Evolutionary conservation across 1,140 invertebrate genomes (phyloP), one percentile per base, ranked within the genome.

Genomic region (Diuraphis noxia): DNA sequence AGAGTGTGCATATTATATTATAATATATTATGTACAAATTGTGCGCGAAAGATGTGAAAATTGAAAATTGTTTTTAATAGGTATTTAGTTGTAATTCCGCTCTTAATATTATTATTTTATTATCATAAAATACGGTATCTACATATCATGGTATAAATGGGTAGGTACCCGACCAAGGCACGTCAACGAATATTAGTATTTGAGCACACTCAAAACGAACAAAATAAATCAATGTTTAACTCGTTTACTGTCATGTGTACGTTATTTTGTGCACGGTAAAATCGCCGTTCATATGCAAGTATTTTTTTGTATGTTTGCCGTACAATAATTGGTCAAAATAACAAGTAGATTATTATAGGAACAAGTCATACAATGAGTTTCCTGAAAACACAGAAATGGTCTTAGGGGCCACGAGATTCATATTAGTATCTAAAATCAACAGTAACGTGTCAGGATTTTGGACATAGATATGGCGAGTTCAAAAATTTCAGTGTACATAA

Each of bases 201-300:
- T 72, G 56, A 72, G 56, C 56, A 72, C 56, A 72, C 56, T 13
- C 30, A 4, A 72, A 72, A 63, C 4, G 56, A 63, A 63, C 30
- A 63, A 63, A 63, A 72, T 6, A n/a, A 72, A 72, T 72, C 56
- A 19, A 72, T 72, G 13, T 72, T 72, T 10, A 72, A 72, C n/a
- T n/a, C 7, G 52, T 56, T 56, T 25, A 56, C 52, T 56, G 52
- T 25, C 52, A 52, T 52, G 49, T 52, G 49, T 52, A 52, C 49
- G 25, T 52, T 52, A 52, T 25, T 52, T 52, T 52, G 49, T 52
- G 25, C 49, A 52, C 49, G 52, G 52, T 23, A 56, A 56, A 56
- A 56, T 56, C 30, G 52, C 7, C 52, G 23, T 56, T 86, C 85
- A 92, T 85, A 81, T 92, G 88, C 92, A 30, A 25, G 52, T 8